These are phyloP conservation scores for Chloroclysta siterata DNA, from an alignment of 2,888 invertebrate species.

Conservation along the genomic window DNA sequence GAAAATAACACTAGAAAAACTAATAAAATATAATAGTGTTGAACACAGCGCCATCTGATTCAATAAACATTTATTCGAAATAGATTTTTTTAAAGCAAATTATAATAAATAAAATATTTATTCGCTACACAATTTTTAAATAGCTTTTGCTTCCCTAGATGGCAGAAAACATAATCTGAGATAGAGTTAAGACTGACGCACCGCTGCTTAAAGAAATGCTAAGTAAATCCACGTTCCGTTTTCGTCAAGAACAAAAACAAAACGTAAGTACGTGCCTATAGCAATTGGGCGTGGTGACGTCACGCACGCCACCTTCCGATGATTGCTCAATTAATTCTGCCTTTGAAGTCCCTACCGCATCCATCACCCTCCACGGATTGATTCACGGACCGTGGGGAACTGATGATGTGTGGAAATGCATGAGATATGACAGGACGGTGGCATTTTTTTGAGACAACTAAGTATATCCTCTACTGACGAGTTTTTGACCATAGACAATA, in stretches of 20 bases:
- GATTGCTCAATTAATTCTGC: slow-evolving; percentile 71
- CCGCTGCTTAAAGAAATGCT: not conserved
- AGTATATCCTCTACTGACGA: no score
- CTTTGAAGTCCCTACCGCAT: slow-evolving; percentile 64
- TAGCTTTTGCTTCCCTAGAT: no score
- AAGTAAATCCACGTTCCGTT: slow-evolving; percentile 1
- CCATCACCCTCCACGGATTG: slow-evolving; percentile 32
- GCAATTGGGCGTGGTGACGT: slow-evolving; percentile 66
- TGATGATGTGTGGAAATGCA: slow-evolving; percentile 26
- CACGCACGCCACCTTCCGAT: slow-evolving; percentile 55
- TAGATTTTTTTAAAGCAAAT: no score
- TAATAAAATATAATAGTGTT: no score
- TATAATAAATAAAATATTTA: no score
- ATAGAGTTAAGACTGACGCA: not conserved
- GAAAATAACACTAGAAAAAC: no score
- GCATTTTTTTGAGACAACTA: not conserved
- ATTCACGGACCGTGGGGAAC: slow-evolving; percentile 22
- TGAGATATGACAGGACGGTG: slow-evolving; percentile 16
- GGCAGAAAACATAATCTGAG: no score
- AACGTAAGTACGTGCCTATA: slow-evolving; percentile 60
- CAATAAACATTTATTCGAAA: no score
- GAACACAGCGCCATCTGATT: no score
- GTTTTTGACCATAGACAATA: no score
- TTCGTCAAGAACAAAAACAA: slow-evolving; percentile 37
- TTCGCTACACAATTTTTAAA: no score